These are phyloP conservation scores for Prunella strophiata DNA, from an alignment of 2,797 vertebrate genomes.

Conservation along the genomic window DNA sequence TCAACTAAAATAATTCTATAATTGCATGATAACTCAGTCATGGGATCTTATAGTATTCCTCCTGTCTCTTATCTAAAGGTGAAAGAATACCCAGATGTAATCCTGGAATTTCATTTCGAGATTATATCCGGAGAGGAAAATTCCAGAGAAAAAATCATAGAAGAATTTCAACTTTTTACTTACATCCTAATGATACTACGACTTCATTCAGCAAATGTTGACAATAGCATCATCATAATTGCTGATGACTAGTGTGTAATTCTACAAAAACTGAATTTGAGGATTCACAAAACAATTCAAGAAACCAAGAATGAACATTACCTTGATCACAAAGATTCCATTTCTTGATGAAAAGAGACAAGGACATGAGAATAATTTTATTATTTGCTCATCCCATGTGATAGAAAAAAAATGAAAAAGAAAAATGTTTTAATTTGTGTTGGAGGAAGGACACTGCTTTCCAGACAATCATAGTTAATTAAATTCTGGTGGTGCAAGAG, in stretches of 20 bases:
- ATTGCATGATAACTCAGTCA: background rate
- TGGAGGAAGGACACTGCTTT: background rate
- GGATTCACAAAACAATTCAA: background rate
- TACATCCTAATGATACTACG: background rate
- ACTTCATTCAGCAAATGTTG: background rate
- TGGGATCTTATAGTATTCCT: background rate
- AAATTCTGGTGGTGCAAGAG: background rate
- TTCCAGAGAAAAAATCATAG: conserved; percentile 17
- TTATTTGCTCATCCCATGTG: background rate
- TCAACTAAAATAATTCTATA: background rate
- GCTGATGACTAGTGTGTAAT: background rate
- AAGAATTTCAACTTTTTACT: background rate
- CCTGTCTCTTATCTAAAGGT: background rate
- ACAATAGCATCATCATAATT: background rate
- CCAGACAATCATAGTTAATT: background rate
- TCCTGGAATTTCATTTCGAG: background rate
- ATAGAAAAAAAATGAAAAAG: background rate
- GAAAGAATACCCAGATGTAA: background rate
- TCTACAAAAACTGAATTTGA: background rate
- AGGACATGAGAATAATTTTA: background rate
- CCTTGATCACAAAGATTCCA: background rate
- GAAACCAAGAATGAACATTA: background rate
- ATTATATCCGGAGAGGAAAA: conserved; percentile 12
- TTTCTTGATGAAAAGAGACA: background rate
- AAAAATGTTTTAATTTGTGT: background rate